phyloP scores from a whole-genome alignment of 2,888 invertebrate species.

The Pomacea canaliculata region DNA sequence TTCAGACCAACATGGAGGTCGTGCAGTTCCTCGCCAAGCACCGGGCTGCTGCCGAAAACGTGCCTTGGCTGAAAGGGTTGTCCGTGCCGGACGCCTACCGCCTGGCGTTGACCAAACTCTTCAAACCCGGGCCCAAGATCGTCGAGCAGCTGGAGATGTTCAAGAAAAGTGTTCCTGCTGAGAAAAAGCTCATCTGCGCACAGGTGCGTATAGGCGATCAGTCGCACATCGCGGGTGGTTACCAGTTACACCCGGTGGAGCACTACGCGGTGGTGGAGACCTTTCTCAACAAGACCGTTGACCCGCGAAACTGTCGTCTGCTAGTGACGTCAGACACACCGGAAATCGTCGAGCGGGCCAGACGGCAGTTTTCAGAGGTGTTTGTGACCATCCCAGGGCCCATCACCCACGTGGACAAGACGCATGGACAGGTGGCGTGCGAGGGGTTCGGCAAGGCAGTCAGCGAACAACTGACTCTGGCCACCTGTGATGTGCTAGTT shows the following conservation, averaged over 20 bases:
- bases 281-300: slow-evolving; percentile 1
- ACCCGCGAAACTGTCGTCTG: slow-evolving; percentile 14
- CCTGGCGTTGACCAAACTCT: slow-evolving; percentile 11
- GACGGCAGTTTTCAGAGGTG: slow-evolving; percentile 7
- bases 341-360: slow-evolving; percentile 8
- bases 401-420: slow-evolving; percentile 31
- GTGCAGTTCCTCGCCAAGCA: slow-evolving; percentile 20
- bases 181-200: slow-evolving; percentile 25
- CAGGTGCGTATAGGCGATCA: slow-evolving; percentile 30
- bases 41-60: slow-evolving; percentile 2
- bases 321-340: slow-evolving; percentile 31
- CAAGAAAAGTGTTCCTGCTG: not conserved
- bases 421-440: slow-evolving; percentile 20
- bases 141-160: not conserved
- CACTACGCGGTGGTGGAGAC: slow-evolving; percentile 18
- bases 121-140: not conserved
- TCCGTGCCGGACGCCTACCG: slow-evolving; percentile 21
- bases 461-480: slow-evolving; percentile 29
- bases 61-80: slow-evolving; percentile 15
- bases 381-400: slow-evolving; percentile 25
- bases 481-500: slow-evolving; percentile 30
- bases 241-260: slow-evolving; percentile 2
- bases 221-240: slow-evolving; percentile 21
- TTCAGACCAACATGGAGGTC: slow-evolving; percentile 28
- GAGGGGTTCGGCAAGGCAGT: slow-evolving; percentile 27